Evolutionary conservation across 2,797 vertebrate species (phyloP), one percentile per base, ranked within the genome.

Genomic region (Notolabrus celidotus): DNA sequence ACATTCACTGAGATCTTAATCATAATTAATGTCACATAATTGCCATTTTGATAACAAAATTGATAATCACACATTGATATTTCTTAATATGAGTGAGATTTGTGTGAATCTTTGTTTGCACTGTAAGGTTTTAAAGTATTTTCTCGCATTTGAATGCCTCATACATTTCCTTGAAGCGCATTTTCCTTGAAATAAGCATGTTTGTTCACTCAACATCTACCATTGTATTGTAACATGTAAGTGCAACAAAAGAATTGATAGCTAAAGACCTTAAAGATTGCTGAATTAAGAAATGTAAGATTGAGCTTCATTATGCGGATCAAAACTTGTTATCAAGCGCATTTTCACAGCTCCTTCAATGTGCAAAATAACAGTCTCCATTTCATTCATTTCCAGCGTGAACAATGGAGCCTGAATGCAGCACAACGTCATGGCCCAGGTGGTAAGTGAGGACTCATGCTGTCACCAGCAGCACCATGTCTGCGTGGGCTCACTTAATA

Each of bases 391-490:
- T 57, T 60, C 25, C 20, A 63, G 20, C 36, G 49, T 77, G 85
- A 74, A 89, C 85, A 89, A 83, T 77, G 67, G 42, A 67, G 72
- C 73, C 71, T 85, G 75, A 86, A 88, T 64, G 42, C 77, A 76
- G 69, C 56, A 67, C 46, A 78, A 74, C 70, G 82, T 87, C 74
- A 69, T 45, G 59, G 67, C 57, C 50, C 72, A 85, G 66, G 75
- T 84, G 71, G 81, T 66, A 82, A 71, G 61, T 39, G 71, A 77
- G 59, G 64, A 76, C 54, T 80, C 67, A 16, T 50, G 57, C 82
- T 76, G 81, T 78, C 80, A 74, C 59, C 8, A 20, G 51, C 80
- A 36, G 61, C 51, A 52, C 52, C 53, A 38, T 65, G 67, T 76
- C 82, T 83, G 75, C 55, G 23, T 67, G 76, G 67, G 64, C 49